These are phyloP conservation scores for Drosophila prostipennis DNA, from an alignment of 2,888 invertebrate genomes.

Conservation along the genomic window DNA sequence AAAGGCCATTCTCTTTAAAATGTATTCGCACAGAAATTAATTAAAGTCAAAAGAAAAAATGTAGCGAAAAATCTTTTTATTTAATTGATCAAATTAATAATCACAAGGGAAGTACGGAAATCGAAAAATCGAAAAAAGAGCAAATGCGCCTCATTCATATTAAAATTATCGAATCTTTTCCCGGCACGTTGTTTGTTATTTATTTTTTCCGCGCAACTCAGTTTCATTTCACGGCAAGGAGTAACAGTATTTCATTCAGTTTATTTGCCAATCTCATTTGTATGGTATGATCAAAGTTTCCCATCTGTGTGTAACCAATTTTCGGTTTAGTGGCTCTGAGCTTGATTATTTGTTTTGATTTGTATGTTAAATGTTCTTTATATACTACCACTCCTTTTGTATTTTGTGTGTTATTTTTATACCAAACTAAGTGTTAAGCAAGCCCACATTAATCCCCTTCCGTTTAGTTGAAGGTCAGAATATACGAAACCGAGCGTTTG, in stretches of 20 bases:
- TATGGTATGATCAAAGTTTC: constrained; percentile 14
- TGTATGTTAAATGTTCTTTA: constrained; percentile 46
- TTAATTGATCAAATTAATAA: constrained; percentile 42
- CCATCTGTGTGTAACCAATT: constrained; percentile 28
- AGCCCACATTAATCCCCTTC: constrained; percentile 49
- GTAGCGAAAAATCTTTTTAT: constrained; percentile 24
- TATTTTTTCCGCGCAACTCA: not conserved
- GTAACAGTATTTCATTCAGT: constrained; percentile 14
- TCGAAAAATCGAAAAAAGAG: not conserved
- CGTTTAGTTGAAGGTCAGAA: constrained; percentile 73
- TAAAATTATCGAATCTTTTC: constrained; percentile 24
- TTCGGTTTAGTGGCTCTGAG: constrained; percentile 54
- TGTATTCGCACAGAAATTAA: constrained; percentile 37
- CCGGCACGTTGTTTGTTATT: constrained; percentile 31
- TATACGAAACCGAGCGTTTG: constrained; percentile 70
- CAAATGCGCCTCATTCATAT: constrained; percentile 7
- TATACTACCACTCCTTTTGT: constrained; percentile 25
- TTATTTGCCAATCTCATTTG: constrained; percentile 11
- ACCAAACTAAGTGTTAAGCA: constrained; percentile 48
- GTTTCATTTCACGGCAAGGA: constrained; percentile 7
- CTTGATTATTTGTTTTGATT: constrained; percentile 76
- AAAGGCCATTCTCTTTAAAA: constrained; percentile 30
- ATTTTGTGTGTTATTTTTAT: constrained; percentile 33
- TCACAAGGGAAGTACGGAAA: constrained; percentile 13
- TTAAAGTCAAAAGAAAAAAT: constrained; percentile 27